These are phyloP conservation scores for Cladorhizidae sp. DNA, from an alignment of 37 sponge, comb jelly and placozoan species.

Conservation along the genomic window DNA sequence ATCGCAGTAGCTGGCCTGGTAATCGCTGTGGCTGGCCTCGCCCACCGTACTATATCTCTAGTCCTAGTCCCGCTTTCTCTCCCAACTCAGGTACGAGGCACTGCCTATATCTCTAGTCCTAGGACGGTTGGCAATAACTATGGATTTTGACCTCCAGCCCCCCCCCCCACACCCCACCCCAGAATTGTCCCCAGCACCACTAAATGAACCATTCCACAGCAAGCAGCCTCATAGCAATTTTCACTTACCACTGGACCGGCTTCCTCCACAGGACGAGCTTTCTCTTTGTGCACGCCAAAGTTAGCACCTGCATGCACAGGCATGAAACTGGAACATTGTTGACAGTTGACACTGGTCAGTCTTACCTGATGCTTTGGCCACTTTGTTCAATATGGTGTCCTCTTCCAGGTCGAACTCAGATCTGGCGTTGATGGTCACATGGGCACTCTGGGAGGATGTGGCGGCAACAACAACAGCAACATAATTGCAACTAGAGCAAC, in stretches of 20 bases:
- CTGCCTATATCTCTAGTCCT: too few relatives aligned
- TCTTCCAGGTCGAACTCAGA: constrained; percentile 87
- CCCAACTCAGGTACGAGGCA: too few relatives aligned
- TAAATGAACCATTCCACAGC: neutral
- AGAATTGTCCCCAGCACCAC: too few relatives aligned
- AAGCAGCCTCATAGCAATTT: neutral
- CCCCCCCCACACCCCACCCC: too few relatives aligned
- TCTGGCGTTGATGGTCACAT: constrained; percentile 89
- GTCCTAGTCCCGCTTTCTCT: too few relatives aligned
- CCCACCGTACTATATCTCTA: too few relatives aligned
- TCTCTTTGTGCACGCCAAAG: constrained; percentile 91
- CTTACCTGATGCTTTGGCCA: constrained; percentile 86
- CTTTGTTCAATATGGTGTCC: constrained; percentile 71
- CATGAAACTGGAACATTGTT: neutral
- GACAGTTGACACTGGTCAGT: too few relatives aligned
- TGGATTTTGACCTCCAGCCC: too few relatives aligned
- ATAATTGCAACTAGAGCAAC: too few relatives aligned
- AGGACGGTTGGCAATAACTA: too few relatives aligned
- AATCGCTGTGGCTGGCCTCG: too few relatives aligned
- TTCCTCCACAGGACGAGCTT: constrained; percentile 55
- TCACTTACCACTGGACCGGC: constrained; percentile 71
- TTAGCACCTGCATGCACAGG: constrained; percentile 72
- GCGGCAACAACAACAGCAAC: neutral
- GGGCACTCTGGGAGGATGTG: constrained; percentile 53
- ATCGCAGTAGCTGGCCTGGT: too few relatives aligned